Percentiles rank a stretch among this genome's conserved stretches.
Conservation (phyloP, 2,888 invertebrate genomes). For the Cheilosia vernalis region DNA sequence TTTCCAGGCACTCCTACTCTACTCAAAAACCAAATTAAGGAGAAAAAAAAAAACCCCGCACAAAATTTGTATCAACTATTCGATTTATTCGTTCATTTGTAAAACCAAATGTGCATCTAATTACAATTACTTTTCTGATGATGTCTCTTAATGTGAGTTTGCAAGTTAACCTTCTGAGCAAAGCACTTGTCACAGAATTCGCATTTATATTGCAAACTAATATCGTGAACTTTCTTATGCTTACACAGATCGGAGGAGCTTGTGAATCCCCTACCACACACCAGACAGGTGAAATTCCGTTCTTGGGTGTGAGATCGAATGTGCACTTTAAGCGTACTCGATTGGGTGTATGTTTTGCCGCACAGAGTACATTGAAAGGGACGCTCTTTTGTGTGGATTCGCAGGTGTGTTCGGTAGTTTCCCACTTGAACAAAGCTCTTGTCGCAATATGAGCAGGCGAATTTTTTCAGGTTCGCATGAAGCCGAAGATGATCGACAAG, state of each 20-base stretch:
- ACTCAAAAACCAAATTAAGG: no score
- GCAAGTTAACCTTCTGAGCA: conserved; percentile 75
- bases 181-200: conserved; percentile 72
- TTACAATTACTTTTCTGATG: not conserved
- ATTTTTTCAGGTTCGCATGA: conserved; percentile 77
- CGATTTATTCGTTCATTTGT: not conserved
- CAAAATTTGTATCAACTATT: no score
- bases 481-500: conserved; percentile 77
- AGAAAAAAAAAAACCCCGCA: no score
- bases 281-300: conserved; percentile 74
- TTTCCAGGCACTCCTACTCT: no score
- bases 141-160: conserved; percentile 6
- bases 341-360: conserved; percentile 76
- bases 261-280: conserved; percentile 76
- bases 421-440: conserved; percentile 77
- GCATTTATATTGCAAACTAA: conserved; percentile 70
- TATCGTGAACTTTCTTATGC: conserved; percentile 76
- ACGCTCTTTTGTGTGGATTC: conserved; percentile 77
- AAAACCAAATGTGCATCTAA: not conserved
- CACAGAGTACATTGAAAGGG: conserved; percentile 76
- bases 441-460: conserved; percentile 76
- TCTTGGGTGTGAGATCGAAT: conserved; percentile 77
- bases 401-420: conserved; percentile 76
- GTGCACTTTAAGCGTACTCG: conserved; percentile 76
- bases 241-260: conserved; percentile 76